phyloP scores from a whole-genome alignment of 2,113 vertebrate species.

The Rattus rattus region DNA sequence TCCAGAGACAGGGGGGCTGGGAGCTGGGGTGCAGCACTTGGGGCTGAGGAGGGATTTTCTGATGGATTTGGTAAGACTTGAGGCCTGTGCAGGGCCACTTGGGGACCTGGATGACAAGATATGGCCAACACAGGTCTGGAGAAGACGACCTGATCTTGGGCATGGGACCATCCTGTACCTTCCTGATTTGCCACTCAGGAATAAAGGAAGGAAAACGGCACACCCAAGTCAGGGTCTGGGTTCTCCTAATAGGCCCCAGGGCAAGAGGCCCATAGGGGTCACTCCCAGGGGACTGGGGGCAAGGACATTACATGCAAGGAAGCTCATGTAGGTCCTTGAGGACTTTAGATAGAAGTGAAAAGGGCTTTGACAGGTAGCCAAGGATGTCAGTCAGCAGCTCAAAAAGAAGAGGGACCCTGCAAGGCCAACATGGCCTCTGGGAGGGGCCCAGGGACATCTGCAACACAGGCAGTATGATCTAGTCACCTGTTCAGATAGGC shows the following conservation, averaged over 20 bases:
- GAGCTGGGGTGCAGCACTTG: background rate
- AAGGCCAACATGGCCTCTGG: background rate
- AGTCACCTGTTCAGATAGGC: background rate
- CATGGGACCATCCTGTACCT: background rate
- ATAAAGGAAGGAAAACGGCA: background rate
- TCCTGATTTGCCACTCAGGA: background rate
- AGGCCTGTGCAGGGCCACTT: background rate
- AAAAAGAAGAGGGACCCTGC: rapidly evolving
- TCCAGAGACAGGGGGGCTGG: background rate
- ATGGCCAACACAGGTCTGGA: background rate
- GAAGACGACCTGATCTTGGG: background rate
- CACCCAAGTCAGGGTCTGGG: background rate
- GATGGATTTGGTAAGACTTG: background rate
- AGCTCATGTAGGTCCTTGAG: background rate
- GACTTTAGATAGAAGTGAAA: background rate
- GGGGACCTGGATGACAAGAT: background rate
- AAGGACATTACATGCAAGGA: background rate
- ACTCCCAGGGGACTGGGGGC: background rate
- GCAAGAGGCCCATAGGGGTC: background rate
- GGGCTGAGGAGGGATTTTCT: background rate
- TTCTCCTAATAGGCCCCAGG: background rate
- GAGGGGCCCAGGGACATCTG: background rate
- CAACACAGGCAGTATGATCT: background rate
- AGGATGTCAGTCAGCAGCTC: background rate
- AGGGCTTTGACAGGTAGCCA: background rate